phyloP scores from a whole-genome alignment of 1,140 invertebrate species.

The Oreohelix idahoensis region DNA sequence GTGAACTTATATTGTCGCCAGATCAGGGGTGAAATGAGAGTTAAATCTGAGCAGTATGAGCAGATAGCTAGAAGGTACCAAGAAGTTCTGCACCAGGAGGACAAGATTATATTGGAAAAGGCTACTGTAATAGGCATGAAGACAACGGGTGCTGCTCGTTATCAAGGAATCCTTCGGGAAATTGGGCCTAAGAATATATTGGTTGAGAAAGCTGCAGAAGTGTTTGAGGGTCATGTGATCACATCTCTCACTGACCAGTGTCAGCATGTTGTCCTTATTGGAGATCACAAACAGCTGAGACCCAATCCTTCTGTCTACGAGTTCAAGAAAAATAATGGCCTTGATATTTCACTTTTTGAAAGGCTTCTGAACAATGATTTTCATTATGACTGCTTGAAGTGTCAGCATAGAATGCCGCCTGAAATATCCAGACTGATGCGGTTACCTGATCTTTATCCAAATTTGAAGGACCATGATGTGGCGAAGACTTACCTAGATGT shows the following conservation, averaged over 20 bases:
- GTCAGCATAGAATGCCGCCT: constrained; percentile 74
- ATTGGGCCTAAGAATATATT: constrained; percentile 64
- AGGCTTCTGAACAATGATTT: constrained; percentile 69
- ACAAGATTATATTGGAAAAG: constrained; percentile 63
- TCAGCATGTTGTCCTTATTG: constrained; percentile 79
- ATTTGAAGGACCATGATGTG: constrained; percentile 64
- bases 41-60: constrained; percentile 40
- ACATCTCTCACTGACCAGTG: constrained; percentile 78
- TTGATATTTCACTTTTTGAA: constrained; percentile 74
- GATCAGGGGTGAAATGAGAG: constrained; percentile 46
- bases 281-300: constrained; percentile 73
- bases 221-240: constrained; percentile 62
- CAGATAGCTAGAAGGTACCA: constrained; percentile 44
- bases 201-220: constrained; percentile 74
- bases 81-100: constrained; percentile 59
- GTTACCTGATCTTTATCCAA: constrained; percentile 65
- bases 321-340: constrained; percentile 65
- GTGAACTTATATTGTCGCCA: constrained; percentile 50
- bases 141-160: constrained; percentile 68
- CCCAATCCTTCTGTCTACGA: constrained; percentile 72
- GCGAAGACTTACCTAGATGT: constrained; percentile 67
- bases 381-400: constrained; percentile 63
- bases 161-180: constrained; percentile 56
- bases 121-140: constrained; percentile 70
- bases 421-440: constrained; percentile 68